Conservation (phyloP, 1,140 invertebrate species). For the Tetragonula clypearis region DNA sequence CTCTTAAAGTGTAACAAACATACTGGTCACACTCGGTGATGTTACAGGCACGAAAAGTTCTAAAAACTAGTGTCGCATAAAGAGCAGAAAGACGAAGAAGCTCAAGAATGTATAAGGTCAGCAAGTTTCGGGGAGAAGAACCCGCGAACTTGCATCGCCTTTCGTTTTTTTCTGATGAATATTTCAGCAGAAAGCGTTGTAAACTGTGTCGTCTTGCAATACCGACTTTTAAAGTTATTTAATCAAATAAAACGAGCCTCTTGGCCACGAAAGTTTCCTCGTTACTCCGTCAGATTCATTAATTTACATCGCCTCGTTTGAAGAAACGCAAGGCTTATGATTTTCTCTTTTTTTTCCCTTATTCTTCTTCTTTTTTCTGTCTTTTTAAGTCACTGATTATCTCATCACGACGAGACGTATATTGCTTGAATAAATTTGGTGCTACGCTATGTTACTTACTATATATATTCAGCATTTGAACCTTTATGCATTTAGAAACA, state of each 20-base stretch:
- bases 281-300: conserved; percentile 37
- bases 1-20: neutral
- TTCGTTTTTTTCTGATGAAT: conserved; percentile 36
- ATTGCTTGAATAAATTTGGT: neutral
- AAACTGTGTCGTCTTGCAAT: conserved; percentile 39
- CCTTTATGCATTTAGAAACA: neutral
- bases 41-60: conserved; percentile 9
- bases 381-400: neutral
- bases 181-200: conserved; percentile 41
- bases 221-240: conserved; percentile 42
- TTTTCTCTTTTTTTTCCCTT: too few species aligned
- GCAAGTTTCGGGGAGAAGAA: neutral
- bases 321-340: neutral
- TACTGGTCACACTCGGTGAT: neutral
- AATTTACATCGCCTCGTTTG: conserved; percentile 24
- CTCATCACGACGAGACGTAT: neutral
- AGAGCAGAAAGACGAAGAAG: conserved; percentile 24
- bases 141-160: neutral
- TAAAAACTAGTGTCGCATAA: conserved; percentile 17
- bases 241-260: conserved; percentile 41
- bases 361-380: neutral
- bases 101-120: conserved; percentile 41
- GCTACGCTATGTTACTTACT: neutral
- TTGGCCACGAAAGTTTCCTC: conserved; percentile 6
- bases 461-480: neutral